phyloP scores from a whole-genome alignment of 1,140 invertebrate genomes.

The Drosophila sucinea region DNA sequence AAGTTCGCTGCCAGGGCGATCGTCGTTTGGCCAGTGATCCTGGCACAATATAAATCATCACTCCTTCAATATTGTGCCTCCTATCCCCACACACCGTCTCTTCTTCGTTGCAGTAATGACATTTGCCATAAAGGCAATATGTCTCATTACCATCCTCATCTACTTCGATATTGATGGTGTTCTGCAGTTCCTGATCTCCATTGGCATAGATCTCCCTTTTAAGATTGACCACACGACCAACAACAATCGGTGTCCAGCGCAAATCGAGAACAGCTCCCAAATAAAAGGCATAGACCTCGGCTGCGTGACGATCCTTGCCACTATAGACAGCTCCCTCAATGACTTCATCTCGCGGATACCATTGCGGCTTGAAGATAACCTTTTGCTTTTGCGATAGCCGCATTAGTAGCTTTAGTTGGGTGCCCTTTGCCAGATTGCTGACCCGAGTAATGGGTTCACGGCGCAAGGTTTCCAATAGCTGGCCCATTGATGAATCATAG shows the following conservation, averaged over 20 bases:
- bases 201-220: constrained; percentile 88
- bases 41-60: constrained; percentile 93
- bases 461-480: constrained; percentile 88
- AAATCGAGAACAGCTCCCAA: constrained; percentile 91
- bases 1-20: constrained; percentile 95
- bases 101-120: constrained; percentile 92
- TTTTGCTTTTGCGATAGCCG: constrained; percentile 90
- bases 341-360: constrained; percentile 90
- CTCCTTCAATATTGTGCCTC: constrained; percentile 89
- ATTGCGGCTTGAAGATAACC: constrained; percentile 95
- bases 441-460: constrained; percentile 88
- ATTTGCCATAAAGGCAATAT: constrained; percentile 94
- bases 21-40: constrained; percentile 87
- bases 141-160: constrained; percentile 83
- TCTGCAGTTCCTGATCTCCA: constrained; percentile 87
- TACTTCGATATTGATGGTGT: constrained; percentile 76
- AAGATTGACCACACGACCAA: constrained; percentile 91
- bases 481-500: constrained; percentile 87
- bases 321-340: constrained; percentile 92
- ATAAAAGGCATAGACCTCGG: constrained; percentile 98
- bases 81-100: constrained; percentile 92
- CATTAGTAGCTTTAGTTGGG: constrained; percentile 94
- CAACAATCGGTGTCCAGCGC: constrained; percentile 90
- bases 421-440: constrained; percentile 91
- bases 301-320: constrained; percentile 95